A percentile compares a stretch with the other conserved stretches of the same genome.
These are phyloP conservation scores for Myotis yumanensis DNA, from an alignment of 2,113 vertebrate genomes.

Conservation along the genomic window DNA sequence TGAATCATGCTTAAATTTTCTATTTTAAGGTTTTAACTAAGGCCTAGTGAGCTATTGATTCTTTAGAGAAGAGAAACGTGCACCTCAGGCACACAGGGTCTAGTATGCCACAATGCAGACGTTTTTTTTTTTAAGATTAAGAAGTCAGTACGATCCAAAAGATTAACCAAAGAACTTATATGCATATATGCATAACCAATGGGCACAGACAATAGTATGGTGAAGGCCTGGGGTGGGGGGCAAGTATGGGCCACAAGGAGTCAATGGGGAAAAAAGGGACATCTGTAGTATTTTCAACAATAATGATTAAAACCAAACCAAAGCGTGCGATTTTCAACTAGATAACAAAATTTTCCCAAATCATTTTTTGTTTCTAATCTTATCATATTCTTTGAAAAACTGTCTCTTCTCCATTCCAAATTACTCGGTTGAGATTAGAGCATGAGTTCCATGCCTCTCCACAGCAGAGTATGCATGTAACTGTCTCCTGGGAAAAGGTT, in stretches of 20 bases:
- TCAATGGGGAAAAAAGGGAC: too few relatives aligned
- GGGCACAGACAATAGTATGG: too few relatives aligned
- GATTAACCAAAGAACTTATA: too few relatives aligned
- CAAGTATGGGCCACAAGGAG: too few relatives aligned
- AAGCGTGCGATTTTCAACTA: background rate
- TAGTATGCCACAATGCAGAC: background rate
- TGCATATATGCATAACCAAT: too few relatives aligned
- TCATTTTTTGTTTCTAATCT: background rate
- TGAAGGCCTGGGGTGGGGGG: too few relatives aligned
- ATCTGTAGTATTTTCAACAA: too few relatives aligned
- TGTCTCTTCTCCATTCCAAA: background rate
- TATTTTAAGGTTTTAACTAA: conserved; percentile 14
- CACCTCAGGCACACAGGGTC: background rate
- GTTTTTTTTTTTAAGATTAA: background rate
- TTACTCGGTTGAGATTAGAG: background rate
- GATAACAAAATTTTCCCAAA: background rate
- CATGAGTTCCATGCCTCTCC: background rate
- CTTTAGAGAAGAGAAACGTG: background rate
- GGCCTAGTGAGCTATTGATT: background rate
- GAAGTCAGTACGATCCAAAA: background rate
- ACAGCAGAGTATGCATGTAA: background rate
- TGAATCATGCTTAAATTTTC: background rate
- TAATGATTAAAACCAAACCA: too few relatives aligned
- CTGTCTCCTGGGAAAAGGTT: background rate
- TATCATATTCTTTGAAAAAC: background rate